Evolutionary conservation across 2,797 vertebrate species (phyloP).

Genomic region (Urophycis tenuis): DNA sequence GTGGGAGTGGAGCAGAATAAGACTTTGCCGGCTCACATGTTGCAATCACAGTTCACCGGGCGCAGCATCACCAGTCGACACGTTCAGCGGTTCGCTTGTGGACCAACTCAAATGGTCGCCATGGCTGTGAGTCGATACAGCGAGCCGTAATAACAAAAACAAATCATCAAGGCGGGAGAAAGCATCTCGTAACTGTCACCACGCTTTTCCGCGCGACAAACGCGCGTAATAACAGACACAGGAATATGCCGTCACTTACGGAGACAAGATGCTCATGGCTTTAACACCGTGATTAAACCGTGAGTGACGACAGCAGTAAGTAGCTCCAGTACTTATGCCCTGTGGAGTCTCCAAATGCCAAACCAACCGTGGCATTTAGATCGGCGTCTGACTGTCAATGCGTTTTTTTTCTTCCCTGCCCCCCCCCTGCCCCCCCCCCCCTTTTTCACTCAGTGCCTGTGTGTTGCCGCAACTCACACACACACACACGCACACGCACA

Average conservation of each 20-base stretch:
- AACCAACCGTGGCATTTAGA: neutral
- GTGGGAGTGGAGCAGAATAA: no score
- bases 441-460: neutral
- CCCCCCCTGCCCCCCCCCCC: no score
- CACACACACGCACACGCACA: neutral
- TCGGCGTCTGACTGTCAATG: neutral
- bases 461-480: neutral
- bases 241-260: neutral
- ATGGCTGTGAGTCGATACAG: neutral
- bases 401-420: no score
- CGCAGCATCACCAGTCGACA: neutral
- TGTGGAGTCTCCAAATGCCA: neutral
- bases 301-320: neutral
- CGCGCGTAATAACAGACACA: neutral
- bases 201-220: neutral
- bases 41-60: no score
- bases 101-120: neutral
- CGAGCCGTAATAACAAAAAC: no score
- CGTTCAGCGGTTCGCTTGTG: neutral
- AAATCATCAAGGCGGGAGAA: neutral
- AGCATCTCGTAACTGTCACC: neutral
- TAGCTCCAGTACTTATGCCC: neutral
- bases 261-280: neutral
- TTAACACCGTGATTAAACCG: slow-evolving; percentile 1
- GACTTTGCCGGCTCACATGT: neutral